phyloP scores from a whole-genome alignment of 2,888 invertebrate genomes.

The Clusia tigrina region DNA sequence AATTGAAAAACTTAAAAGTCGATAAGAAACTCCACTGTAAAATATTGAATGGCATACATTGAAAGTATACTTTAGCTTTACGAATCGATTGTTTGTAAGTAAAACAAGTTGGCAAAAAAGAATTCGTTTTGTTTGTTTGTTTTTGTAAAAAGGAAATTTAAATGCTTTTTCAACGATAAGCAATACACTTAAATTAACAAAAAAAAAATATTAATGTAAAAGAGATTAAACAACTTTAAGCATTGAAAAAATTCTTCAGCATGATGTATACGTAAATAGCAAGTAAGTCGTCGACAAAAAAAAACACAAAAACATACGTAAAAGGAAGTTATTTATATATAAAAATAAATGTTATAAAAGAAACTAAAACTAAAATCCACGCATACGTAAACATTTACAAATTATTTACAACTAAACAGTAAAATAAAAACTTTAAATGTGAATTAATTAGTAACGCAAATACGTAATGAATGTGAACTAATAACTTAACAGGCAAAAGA shows the following conservation, averaged over 20 bases:
- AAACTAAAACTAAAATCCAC: background rate
- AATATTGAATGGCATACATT: conserved; percentile 31
- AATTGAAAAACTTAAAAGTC: background rate
- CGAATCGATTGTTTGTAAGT: background rate
- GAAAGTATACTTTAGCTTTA: conserved; percentile 30
- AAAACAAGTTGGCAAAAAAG: background rate
- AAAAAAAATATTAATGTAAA: background rate
- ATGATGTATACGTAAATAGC: conserved; percentile 65
- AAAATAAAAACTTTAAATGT: conserved; percentile 46
- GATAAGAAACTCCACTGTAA: background rate
- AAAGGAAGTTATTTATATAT: background rate
- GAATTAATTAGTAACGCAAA: conserved; percentile 58
- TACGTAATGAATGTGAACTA: conserved; percentile 41
- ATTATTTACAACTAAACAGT: conserved; percentile 42
- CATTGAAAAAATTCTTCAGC: conserved; percentile 51
- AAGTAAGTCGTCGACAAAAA: conserved; percentile 44
- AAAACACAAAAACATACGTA: background rate
- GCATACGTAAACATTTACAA: background rate
- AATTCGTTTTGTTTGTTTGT: background rate
- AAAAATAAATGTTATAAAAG: no score
- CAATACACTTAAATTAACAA: background rate
- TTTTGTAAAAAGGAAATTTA: background rate
- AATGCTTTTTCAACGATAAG: background rate
- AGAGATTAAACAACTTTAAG: conserved; percentile 6
- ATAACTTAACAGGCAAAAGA: background rate